Percentiles rank a stretch among this genome's conserved stretches.
phyloP scores from a whole-genome alignment of 2,888 invertebrate genomes.

The Sinotaia quadrata region DNA sequence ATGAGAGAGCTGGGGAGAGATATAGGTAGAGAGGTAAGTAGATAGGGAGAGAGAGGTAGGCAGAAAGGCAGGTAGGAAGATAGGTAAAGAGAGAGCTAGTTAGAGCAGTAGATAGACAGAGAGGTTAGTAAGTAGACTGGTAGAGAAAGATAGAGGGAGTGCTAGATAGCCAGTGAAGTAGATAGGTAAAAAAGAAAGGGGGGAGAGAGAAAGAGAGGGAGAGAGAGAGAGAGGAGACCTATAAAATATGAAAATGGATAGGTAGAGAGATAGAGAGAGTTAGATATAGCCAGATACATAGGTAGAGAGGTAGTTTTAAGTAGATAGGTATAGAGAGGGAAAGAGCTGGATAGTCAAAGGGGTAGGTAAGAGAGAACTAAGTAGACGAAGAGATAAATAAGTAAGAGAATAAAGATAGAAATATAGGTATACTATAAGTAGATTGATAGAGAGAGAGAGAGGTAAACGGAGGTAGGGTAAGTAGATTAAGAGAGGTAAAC shows the following conservation, averaged over 20 bases:
- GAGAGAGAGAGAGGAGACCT: too few relatives aligned
- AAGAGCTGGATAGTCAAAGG: background rate
- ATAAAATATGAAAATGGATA: too few relatives aligned
- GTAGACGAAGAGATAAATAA: background rate
- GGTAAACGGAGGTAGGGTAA: background rate
- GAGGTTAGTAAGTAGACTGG: background rate
- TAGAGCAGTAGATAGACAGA: background rate
- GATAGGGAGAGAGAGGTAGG: slow-evolving; percentile 5
- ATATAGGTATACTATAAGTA: background rate
- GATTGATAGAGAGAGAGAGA: slow-evolving; percentile 3
- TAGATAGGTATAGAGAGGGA: slow-evolving; percentile 3
- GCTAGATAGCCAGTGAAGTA: background rate
- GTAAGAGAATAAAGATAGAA: background rate
- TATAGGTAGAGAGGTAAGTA: slow-evolving; percentile 1
- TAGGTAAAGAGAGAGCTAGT: background rate
- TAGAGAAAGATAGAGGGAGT: slow-evolving; percentile 5
- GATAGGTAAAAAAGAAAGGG: background rate
- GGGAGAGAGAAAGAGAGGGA: background rate
- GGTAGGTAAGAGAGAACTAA: background rate
- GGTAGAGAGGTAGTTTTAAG: too few relatives aligned
- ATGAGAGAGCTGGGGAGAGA: background rate
- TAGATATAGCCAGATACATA: too few relatives aligned
- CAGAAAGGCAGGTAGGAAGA: background rate
- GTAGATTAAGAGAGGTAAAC: background rate
- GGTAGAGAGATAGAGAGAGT: slow-evolving; percentile 9